Evolutionary conservation across 2,113 vertebrate genomes (phyloP).

Genomic region (Labeo rohita): DNA sequence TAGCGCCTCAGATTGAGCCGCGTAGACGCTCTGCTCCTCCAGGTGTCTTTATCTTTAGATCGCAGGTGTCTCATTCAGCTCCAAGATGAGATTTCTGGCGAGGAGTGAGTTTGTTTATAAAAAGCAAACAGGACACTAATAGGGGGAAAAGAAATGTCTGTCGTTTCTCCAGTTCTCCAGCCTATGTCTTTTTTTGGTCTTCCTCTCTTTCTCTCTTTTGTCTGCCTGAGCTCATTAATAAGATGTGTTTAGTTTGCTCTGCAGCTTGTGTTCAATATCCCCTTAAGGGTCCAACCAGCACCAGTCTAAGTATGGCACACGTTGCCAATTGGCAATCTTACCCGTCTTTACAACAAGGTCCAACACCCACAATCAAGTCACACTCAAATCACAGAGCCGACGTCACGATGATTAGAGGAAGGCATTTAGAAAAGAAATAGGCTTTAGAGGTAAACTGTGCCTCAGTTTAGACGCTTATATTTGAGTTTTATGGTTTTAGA

Average conservation of each 20-base stretch:
- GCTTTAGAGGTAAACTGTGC: not conserved
- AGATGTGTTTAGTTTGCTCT: conserved; percentile 4
- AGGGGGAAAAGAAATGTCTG: not conserved
- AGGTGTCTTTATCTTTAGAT: conserved; percentile 4
- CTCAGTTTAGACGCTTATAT: conserved; percentile 6
- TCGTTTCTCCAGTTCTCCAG: not conserved
- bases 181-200: not conserved
- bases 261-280: not conserved
- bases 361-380: conserved; percentile 26
- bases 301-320: conserved; percentile 28
- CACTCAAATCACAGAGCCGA: not conserved
- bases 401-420: not conserved
- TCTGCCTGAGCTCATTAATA: not conserved
- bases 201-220: not conserved
- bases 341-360: not conserved
- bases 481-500: not conserved
- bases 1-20: not conserved
- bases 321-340: not conserved
- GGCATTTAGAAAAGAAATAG: conserved; percentile 10
- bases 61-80: conserved; percentile 20
- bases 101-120: conserved; percentile 1
- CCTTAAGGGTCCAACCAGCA: not conserved
- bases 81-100: conserved; percentile 19
- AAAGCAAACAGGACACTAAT: conserved; percentile 12
- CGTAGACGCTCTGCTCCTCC: not conserved